phyloP scores from a whole-genome alignment of 2,797 vertebrate species.

The Carcharodon carcharias region DNA sequence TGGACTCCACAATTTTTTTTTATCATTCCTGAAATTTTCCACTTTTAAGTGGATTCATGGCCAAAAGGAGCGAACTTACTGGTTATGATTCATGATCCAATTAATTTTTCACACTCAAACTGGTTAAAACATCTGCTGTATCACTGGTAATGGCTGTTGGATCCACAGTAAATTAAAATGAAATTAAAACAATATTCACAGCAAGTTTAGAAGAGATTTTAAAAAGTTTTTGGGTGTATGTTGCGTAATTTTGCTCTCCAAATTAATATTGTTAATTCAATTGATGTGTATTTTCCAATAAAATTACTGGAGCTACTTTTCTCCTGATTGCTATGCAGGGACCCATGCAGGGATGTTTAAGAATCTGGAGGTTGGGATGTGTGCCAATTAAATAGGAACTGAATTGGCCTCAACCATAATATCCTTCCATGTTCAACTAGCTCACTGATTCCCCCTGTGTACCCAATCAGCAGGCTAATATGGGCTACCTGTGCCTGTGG shows the following conservation, averaged over 20 bases:
- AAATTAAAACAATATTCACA: neutral
- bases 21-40: conserved; percentile 3
- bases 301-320: neutral
- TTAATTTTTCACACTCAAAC: conserved; percentile 36
- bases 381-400: neutral
- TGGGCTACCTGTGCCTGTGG: neutral
- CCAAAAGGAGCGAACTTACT: neutral
- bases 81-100: conserved; percentile 30
- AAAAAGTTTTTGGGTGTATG: neutral
- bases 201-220: neutral
- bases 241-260: neutral
- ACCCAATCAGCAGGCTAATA: neutral
- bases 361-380: neutral
- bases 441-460: neutral
- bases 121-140: conserved; percentile 28
- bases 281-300: neutral
- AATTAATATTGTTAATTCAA: neutral
- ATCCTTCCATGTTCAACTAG: neutral
- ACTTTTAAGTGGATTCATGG: neutral
- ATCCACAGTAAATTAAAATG: neutral
- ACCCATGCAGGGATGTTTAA: neutral
- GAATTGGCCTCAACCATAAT: neutral
- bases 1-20: no score
- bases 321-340: neutral
- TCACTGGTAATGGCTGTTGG: neutral